Percentiles rank a stretch among this genome's conserved stretches.
These are phyloP conservation scores for Zeus faber DNA, from an alignment of 2,113 vertebrate species.

Conservation along the genomic window DNA sequence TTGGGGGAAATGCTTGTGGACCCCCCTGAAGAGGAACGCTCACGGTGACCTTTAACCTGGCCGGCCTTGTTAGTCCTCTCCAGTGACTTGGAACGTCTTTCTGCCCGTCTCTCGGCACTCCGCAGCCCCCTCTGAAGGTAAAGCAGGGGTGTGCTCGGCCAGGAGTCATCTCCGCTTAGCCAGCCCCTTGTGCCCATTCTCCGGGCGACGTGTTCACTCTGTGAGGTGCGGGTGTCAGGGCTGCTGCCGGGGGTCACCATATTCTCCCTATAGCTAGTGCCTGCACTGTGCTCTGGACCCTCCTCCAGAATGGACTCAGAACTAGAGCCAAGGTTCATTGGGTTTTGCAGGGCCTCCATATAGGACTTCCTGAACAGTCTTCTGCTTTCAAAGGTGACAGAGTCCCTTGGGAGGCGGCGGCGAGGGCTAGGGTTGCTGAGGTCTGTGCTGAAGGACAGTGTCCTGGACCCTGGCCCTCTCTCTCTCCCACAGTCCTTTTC, in stretches of 20 bases:
- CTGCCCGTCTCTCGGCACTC: constrained; percentile 48
- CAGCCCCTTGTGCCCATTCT: constrained; percentile 54
- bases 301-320: constrained; percentile 79
- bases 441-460: constrained; percentile 69
- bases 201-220: constrained; percentile 53
- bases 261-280: constrained; percentile 34
- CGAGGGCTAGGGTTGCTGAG: constrained; percentile 65
- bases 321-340: constrained; percentile 81
- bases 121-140: constrained; percentile 54
- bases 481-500: constrained; percentile 40
- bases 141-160: constrained; percentile 56
- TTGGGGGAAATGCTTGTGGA: constrained; percentile 58
- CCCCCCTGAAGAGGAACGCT: constrained; percentile 67
- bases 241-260: constrained; percentile 46
- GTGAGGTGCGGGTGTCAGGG: constrained; percentile 42
- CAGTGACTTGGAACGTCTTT: constrained; percentile 77
- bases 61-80: constrained; percentile 71
- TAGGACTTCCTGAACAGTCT: constrained; percentile 84
- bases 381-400: constrained; percentile 68
- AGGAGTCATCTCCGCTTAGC: constrained; percentile 53
- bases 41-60: constrained; percentile 68
- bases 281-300: constrained; percentile 45
- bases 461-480: constrained; percentile 46
- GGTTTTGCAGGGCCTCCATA: constrained; percentile 84
- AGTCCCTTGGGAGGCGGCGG: constrained; percentile 66